These are phyloP conservation scores for Callospermophilus lateralis DNA, from an alignment of 2,113 vertebrate genomes.

Conservation along the genomic window DNA sequence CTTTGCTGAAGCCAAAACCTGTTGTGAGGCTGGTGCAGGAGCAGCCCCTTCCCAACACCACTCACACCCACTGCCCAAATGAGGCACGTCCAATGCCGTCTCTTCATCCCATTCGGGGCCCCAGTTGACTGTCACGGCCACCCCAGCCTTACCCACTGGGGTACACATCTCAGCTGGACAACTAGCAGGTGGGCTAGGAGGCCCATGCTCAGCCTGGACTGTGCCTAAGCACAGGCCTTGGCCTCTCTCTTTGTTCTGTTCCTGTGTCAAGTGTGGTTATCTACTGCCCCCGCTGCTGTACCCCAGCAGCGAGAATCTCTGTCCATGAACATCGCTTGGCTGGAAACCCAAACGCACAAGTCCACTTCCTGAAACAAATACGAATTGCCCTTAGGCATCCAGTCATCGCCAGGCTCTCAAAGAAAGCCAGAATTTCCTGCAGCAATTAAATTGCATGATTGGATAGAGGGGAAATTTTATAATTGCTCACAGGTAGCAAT, in stretches of 20 bases:
- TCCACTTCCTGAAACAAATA: not conserved
- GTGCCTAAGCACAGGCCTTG: not conserved
- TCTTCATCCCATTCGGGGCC: not conserved
- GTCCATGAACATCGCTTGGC: slow-evolving; percentile 8
- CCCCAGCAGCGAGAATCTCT: not conserved
- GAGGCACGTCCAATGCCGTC: not conserved
- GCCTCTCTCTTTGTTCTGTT: slow-evolving; percentile 39
- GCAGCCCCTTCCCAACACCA: not conserved
- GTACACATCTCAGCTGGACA: accelerated
- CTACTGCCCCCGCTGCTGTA: not conserved
- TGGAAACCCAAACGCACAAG: slow-evolving; percentile 55
- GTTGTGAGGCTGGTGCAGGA: not conserved
- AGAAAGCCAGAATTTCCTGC: slow-evolving; percentile 78
- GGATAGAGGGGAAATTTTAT: slow-evolving; percentile 85
- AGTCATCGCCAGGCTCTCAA: slow-evolving; percentile 70
- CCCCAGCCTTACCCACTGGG: not conserved
- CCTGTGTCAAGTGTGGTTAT: not conserved
- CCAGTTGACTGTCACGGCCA: not conserved
- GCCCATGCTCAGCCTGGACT: not conserved
- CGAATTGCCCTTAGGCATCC: slow-evolving; percentile 31
- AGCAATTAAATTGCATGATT: slow-evolving; percentile 89
- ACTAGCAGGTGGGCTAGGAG: not conserved
- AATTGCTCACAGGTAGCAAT: slow-evolving; percentile 89
- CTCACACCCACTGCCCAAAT: not conserved
- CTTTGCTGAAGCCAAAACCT: not conserved